Conservation (phyloP, 2,888 invertebrate genomes). For the Stenodema calcarata region DNA sequence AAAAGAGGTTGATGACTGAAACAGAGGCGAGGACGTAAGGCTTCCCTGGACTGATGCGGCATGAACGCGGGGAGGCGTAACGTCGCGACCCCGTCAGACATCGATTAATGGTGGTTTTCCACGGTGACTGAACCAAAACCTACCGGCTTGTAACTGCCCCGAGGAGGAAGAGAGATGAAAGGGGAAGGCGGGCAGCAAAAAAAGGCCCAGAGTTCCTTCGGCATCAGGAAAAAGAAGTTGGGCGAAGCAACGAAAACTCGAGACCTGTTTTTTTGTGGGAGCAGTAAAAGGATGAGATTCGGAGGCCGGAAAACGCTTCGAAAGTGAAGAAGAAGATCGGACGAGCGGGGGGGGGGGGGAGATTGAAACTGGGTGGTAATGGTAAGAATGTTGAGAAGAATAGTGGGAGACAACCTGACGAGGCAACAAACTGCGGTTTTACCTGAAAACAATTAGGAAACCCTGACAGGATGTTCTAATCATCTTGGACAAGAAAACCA, state of each 20-base stretch:
- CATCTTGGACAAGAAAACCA: neutral
- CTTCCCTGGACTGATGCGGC: neutral
- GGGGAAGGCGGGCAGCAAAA: conserved; percentile 5
- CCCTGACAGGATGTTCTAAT: conserved; percentile 8
- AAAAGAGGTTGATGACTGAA: conserved; percentile 37
- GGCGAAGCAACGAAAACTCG: neutral
- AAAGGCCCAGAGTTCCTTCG: conserved; percentile 16
- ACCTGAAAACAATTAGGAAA: conserved; percentile 29
- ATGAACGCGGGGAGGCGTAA: neutral
- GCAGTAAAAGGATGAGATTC: conserved; percentile 18
- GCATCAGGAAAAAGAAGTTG: conserved; percentile 29
- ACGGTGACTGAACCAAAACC: conserved; percentile 45
- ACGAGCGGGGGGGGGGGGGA: neutral
- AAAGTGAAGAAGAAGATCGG: conserved; percentile 8
- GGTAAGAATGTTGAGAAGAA: neutral
- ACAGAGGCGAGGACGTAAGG: neutral
- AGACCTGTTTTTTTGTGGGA: conserved; percentile 14
- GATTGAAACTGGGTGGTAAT: conserved; percentile 23
- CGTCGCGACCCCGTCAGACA: conserved; percentile 16
- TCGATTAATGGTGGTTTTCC: conserved; percentile 45
- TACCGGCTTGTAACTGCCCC: neutral
- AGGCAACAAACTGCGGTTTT: conserved; percentile 24
- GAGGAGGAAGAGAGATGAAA: neutral
- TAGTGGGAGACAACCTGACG: neutral
- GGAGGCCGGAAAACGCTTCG: conserved; percentile 19